Conservation (phyloP, 23 tunicate species). For the Styela plicata region DNA sequence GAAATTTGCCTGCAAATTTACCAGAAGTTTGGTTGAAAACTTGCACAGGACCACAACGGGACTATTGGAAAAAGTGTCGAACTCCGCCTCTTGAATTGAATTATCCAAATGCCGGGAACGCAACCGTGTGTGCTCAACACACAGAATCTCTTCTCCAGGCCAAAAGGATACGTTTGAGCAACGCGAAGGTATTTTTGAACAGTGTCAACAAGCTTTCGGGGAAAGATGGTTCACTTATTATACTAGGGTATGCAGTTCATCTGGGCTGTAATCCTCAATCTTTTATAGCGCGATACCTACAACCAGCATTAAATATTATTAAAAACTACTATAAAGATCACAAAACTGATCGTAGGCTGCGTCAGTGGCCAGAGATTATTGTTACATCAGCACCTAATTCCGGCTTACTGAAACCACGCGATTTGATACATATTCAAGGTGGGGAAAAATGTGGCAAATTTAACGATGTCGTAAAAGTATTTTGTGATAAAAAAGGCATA, state of each 20-base stretch:
- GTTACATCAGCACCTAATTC: not conserved
- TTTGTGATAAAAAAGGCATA: not conserved
- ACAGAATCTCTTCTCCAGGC: not conserved
- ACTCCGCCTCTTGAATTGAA: not conserved
- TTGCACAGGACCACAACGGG: conserved; percentile 13
- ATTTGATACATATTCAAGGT: not conserved
- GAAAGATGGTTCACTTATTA: not conserved
- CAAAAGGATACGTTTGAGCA: not conserved
- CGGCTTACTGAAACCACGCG: not conserved
- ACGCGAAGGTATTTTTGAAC: not conserved
- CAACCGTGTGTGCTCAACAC: not conserved
- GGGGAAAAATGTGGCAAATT: not conserved
- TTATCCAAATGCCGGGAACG: not conserved
- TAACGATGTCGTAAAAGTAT: not conserved
- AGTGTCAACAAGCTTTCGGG: not conserved
- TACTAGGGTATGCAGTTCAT: not conserved
- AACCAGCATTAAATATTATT: not conserved
- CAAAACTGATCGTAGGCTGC: not conserved
- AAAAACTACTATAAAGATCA: not conserved
- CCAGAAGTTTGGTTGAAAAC: not conserved
- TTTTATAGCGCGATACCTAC: not conserved
- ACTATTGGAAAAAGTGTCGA: conserved; percentile 33
- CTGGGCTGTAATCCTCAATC: not conserved
- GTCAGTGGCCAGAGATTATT: not conserved
- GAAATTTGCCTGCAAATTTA: not conserved